These are phyloP conservation scores for Oxygymnocypris stewartii DNA, from an alignment of 2,113 vertebrate genomes.

Conservation along the genomic window DNA sequence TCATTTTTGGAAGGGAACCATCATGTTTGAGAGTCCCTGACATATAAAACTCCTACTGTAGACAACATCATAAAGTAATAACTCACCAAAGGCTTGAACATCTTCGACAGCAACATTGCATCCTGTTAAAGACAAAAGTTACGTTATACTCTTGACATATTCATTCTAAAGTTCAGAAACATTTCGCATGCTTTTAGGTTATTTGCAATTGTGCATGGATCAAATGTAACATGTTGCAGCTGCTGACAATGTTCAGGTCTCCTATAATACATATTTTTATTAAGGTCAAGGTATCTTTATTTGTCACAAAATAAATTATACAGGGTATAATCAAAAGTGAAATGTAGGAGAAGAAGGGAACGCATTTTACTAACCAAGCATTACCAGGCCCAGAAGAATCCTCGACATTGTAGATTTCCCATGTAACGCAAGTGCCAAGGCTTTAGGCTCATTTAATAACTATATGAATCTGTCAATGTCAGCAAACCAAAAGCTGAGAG, in stretches of 20 bases:
- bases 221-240: not conserved
- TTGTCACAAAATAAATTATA: no score
- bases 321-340: no score
- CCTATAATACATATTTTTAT: not conserved
- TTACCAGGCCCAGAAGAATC: conserved; percentile 61
- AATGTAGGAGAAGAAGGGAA: not conserved
- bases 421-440: conserved; percentile 13
- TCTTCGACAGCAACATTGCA: conserved; percentile 60
- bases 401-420: conserved; percentile 63
- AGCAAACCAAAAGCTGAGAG: not conserved
- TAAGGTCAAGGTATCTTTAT: no score
- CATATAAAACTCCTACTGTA: not conserved
- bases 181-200: not conserved
- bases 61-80: not conserved
- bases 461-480: not conserved
- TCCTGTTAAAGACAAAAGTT: conserved; percentile 54
- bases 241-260: not conserved
- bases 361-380: conserved; percentile 63
- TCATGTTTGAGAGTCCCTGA: not conserved
- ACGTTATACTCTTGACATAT: conserved; percentile 33
- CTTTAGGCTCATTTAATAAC: not conserved
- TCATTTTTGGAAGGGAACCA: not conserved
- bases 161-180: not conserved
- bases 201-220: not conserved
- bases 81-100: conserved; percentile 68